Evolutionary conservation across 2,888 invertebrate genomes (phyloP), one percentile per base, ranked within the genome.

Genomic region (Thera obeliscata): DNA sequence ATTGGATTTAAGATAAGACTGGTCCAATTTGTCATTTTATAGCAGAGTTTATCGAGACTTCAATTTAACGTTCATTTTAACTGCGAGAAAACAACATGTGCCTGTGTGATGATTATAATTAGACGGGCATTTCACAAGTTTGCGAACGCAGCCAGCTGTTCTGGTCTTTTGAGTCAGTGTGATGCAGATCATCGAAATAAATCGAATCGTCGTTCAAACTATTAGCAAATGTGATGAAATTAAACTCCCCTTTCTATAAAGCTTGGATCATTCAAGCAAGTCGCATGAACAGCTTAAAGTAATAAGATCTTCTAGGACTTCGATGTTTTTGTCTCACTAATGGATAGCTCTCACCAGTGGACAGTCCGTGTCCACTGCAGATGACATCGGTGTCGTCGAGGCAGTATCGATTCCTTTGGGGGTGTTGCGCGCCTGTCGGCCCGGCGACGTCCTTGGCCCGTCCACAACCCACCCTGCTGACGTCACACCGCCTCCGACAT

Each of bases 361-460:
- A 22, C 22, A 22, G 22, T 22, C 33, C 43, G n/a, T 46, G 55
- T 65, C 62, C 74, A 77, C 76, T 81, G 82, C 83, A 84, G 80
- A 85, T 83, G 76, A 72, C 71, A 73, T 75, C 81, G 81, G 77
- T 79, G 82, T 82, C 80, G 85, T 81, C 78, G 81, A 74, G 83
- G 71, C 71, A 73, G 78, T 91, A 93, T 93, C 86, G 93, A 93
- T 93, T 90, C 81, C 78, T 81, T 77, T 79, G 84, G 86, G 84
- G 86, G 84, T 91, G 91, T 91, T 87, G 87, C 90, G 89, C 86
- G 87, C 79, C 87, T 83, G 92, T 91, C 91, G 92, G 90, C 92
- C 86, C 82, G 91, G 91, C 86, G 91, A 92, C 91, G 93, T 87
- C 93, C 93, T 93, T 93, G 93, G 91, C 89, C 88, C 85, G 76